Evolutionary conservation across 2,113 vertebrate species (phyloP).

Genomic region (Sturnus vulgaris): DNA sequence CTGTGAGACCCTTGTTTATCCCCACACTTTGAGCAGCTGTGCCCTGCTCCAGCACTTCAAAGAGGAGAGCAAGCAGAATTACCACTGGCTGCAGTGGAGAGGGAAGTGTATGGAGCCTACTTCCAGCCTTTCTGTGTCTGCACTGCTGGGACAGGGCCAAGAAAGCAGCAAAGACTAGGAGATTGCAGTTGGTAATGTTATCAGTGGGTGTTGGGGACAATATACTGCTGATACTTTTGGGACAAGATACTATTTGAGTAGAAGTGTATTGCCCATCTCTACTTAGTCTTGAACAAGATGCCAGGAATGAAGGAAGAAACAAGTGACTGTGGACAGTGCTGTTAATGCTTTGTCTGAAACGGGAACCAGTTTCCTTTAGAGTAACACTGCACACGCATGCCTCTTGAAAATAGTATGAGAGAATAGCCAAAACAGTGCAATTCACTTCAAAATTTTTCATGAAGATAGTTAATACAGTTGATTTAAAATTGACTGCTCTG

Average conservation of each 20-base stretch:
- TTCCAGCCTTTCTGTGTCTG: background rate
- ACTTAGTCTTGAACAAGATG: background rate
- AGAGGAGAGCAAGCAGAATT: background rate
- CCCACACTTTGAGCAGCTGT: background rate
- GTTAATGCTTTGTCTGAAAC: background rate
- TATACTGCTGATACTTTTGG: background rate
- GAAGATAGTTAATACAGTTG: background rate
- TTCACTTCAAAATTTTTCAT: background rate
- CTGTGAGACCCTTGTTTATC: background rate
- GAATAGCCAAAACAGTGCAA: background rate
- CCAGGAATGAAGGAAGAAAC: background rate
- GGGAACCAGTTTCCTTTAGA: background rate
- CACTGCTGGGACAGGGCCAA: background rate
- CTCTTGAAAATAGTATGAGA: background rate
- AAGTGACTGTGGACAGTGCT: background rate
- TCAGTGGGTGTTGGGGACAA: background rate
- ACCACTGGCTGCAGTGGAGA: background rate
- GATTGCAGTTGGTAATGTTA: background rate
- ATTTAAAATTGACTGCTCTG: background rate
- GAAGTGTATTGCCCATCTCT: background rate
- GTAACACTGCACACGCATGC: background rate
- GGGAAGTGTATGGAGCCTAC: background rate
- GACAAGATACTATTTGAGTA: background rate
- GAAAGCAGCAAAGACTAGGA: background rate
- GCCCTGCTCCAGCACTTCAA: background rate